phyloP scores from a whole-genome alignment of 2,888 invertebrate genomes.

The Athetis lepigone region DNA sequence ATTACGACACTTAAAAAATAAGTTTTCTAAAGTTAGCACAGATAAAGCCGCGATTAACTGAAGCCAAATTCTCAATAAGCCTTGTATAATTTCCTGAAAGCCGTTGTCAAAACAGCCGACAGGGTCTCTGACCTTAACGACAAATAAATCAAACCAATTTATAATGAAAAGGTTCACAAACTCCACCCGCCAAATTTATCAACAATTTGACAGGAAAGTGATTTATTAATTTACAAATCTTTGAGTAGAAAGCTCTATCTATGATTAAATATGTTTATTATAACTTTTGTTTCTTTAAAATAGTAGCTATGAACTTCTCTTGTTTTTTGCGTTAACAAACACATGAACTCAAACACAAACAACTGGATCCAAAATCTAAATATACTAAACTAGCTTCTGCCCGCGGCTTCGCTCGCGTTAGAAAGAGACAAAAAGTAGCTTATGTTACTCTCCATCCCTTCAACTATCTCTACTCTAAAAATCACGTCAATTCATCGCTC shows the following conservation, averaged over 20 bases:
- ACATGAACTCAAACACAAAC: too few relatives aligned
- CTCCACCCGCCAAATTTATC: slow-evolving; percentile 36
- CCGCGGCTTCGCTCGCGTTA: too few relatives aligned
- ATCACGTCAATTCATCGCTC: too few relatives aligned
- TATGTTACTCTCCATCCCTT: too few relatives aligned
- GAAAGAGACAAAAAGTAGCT: too few relatives aligned
- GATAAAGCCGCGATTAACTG: not conserved
- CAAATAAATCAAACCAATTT: slow-evolving; percentile 53
- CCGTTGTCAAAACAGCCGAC: slow-evolving; percentile 25
- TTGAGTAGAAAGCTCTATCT: not conserved
- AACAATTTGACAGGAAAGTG: slow-evolving; percentile 6
- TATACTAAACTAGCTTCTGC: too few relatives aligned
- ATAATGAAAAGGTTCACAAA: slow-evolving; percentile 28
- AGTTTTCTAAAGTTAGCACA: not conserved
- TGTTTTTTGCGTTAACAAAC: too few relatives aligned
- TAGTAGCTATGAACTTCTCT: too few relatives aligned
- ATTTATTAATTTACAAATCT: slow-evolving; percentile 29
- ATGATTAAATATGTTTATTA: not conserved
- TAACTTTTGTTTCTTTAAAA: too few relatives aligned
- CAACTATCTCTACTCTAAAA: too few relatives aligned
- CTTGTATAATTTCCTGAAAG: not conserved
- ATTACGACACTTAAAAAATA: too few relatives aligned
- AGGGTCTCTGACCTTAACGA: slow-evolving; percentile 6
- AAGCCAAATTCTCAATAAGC: not conserved
- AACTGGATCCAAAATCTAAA: too few relatives aligned